These are phyloP conservation scores for Agrotis exclamationis DNA, from an alignment of 2,888 invertebrate genomes.

Conservation along the genomic window DNA sequence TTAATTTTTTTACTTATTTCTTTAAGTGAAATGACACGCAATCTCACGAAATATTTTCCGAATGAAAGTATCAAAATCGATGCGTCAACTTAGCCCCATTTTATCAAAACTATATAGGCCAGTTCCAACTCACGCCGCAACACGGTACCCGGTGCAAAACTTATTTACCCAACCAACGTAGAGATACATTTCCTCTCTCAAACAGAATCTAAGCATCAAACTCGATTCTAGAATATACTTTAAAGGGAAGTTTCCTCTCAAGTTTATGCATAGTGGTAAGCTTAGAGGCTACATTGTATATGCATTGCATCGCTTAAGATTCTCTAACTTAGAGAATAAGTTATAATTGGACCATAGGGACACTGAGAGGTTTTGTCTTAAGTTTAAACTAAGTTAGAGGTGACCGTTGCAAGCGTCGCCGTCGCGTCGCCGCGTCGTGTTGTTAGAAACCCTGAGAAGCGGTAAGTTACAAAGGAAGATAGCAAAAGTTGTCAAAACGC, in stretches of 20 bases:
- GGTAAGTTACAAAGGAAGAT: background rate
- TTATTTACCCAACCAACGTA: slow-evolving; percentile 13
- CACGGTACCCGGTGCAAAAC: slow-evolving; percentile 20
- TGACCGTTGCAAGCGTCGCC: slow-evolving; percentile 32
- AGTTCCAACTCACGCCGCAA: background rate
- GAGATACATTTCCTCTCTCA: slow-evolving; percentile 23
- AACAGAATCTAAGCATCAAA: slow-evolving; percentile 29
- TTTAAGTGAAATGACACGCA: no score
- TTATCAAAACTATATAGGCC: background rate
- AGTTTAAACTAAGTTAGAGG: slow-evolving; percentile 57
- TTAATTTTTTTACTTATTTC: no score
- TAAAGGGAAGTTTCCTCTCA: slow-evolving; percentile 31
- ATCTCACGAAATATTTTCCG: background rate
- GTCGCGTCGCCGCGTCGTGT: no score
- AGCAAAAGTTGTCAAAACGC: background rate
- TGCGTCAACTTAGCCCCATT: background rate
- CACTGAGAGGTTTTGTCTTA: slow-evolving; percentile 57
- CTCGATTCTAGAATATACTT: slow-evolving; percentile 38
- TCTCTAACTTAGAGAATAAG: slow-evolving; percentile 60
- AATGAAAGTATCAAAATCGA: background rate
- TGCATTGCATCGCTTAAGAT: slow-evolving; percentile 65
- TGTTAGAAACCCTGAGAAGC: background rate
- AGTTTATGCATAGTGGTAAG: slow-evolving; percentile 56
- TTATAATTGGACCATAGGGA: slow-evolving; percentile 66
- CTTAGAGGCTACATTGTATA: slow-evolving; percentile 57